Percentiles rank a stretch among this genome's conserved stretches.
These are phyloP conservation scores for Patella caerulea DNA, from an alignment of 2,888 invertebrate genomes.

Conservation along the genomic window DNA sequence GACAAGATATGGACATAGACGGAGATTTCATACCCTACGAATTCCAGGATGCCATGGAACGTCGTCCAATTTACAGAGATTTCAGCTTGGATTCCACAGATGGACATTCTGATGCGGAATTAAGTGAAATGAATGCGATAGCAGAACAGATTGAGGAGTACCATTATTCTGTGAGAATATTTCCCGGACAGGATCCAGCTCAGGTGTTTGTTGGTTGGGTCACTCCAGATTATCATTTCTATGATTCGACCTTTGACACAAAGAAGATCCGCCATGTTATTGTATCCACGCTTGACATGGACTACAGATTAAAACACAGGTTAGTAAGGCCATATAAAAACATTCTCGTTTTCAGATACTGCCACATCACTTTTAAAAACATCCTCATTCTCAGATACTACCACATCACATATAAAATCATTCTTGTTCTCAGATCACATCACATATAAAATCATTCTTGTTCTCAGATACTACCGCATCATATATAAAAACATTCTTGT, in stretches of 20 bases:
- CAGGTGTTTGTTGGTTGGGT: conserved; percentile 99
- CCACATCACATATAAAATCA: too few relatives aligned
- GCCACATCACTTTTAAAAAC: too few relatives aligned
- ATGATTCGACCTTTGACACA: conserved; percentile 65
- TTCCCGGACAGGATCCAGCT: conserved; percentile 94
- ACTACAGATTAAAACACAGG: conserved; percentile 81
- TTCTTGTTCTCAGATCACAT: too few relatives aligned
- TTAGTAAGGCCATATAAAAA: conserved; percentile 27
- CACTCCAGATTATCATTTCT: conserved; percentile 87
- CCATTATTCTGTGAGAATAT: conserved; percentile 88
- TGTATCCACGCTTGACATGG: conserved; percentile 64
- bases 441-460: too few relatives aligned
- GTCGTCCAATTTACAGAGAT: conserved; percentile 42
- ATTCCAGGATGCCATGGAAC: conserved; percentile 62
- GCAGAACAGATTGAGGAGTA: conserved; percentile 89
- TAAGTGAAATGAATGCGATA: conserved; percentile 66
- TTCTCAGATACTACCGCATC: too few relatives aligned
- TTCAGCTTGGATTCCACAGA: conserved; percentile 60
- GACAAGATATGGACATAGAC: conserved; percentile 30
- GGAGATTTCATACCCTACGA: conserved; percentile 63
- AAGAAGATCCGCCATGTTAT: conserved; percentile 68
- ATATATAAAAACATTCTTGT: too few relatives aligned
- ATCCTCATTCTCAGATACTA: too few relatives aligned
- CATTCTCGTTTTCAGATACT: too few relatives aligned
- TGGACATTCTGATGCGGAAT: conserved; percentile 63